phyloP scores from a whole-genome alignment of 2,797 vertebrate species.

The Mus minutoides region DNA sequence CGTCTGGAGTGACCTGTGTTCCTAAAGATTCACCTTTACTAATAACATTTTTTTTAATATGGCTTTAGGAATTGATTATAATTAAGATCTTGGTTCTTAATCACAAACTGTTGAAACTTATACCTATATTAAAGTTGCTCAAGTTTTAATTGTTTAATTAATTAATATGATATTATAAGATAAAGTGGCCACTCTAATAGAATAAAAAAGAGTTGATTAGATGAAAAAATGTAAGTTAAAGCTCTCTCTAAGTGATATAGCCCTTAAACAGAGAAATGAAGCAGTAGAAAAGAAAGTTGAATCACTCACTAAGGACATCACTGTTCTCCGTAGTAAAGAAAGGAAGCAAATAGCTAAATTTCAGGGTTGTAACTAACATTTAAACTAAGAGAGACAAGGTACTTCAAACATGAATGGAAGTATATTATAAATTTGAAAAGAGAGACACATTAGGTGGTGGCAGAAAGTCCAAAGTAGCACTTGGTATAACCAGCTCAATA shows the following conservation, averaged over 20 bases:
- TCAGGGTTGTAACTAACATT: background rate
- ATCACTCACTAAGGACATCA: background rate
- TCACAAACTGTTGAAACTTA: slow-evolving; percentile 1
- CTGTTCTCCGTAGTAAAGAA: background rate
- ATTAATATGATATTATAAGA: background rate
- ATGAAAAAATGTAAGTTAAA: background rate
- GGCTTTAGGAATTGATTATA: background rate
- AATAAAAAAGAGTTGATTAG: background rate
- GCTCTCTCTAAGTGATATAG: background rate
- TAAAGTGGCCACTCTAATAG: background rate
- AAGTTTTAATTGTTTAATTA: background rate
- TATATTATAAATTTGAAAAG: background rate
- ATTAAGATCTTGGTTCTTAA: background rate
- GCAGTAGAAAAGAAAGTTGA: background rate
- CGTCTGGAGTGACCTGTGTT: background rate
- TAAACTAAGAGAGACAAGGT: background rate
- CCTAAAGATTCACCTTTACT: background rate
- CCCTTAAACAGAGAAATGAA: background rate
- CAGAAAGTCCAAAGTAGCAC: background rate
- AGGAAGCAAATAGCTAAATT: background rate
- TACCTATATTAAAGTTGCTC: background rate
- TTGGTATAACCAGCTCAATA: background rate
- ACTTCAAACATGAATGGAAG: background rate
- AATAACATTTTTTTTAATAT: background rate
- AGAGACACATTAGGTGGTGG: background rate